Evolutionary conservation across 2,113 vertebrate species (phyloP).

Genomic region (Strigops habroptila): DNA sequence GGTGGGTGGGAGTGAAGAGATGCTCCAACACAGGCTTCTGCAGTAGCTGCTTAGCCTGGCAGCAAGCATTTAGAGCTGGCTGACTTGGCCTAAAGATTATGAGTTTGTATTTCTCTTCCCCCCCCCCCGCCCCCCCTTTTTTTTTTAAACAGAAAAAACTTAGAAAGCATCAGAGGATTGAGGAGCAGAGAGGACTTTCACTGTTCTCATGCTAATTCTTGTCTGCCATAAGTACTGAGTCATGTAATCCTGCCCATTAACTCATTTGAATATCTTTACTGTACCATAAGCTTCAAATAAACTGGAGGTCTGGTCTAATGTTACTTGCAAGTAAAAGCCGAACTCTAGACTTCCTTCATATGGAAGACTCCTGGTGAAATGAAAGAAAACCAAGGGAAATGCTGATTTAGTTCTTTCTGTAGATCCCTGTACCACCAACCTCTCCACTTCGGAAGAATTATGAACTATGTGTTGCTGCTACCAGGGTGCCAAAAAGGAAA

Average conservation of each 20-base stretch:
- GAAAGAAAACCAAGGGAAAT: neutral
- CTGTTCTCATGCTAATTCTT: neutral
- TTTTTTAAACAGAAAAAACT: neutral
- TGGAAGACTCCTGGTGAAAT: neutral
- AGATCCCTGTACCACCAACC: neutral
- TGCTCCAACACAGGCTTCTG: neutral
- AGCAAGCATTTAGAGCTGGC: neutral
- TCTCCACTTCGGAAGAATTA: neutral
- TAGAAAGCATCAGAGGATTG: neutral
- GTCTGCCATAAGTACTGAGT: neutral
- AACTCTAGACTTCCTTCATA: neutral
- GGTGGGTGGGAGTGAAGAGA: neutral
- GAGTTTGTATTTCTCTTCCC: neutral
- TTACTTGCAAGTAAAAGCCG: neutral
- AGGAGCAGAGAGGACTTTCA: neutral
- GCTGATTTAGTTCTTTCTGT: neutral
- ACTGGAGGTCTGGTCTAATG: neutral
- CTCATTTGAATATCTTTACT: neutral
- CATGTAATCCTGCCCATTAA: neutral
- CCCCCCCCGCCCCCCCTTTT: no score
- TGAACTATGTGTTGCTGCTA: neutral
- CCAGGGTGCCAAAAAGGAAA: neutral
- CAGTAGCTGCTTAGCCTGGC: neutral
- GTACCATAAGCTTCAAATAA: neutral
- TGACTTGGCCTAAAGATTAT: neutral